Percentiles rank a stretch among this genome's conserved stretches.
These are phyloP conservation scores for Epinotia bilunana DNA, from an alignment of 2,888 invertebrate species.

Conservation along the genomic window DNA sequence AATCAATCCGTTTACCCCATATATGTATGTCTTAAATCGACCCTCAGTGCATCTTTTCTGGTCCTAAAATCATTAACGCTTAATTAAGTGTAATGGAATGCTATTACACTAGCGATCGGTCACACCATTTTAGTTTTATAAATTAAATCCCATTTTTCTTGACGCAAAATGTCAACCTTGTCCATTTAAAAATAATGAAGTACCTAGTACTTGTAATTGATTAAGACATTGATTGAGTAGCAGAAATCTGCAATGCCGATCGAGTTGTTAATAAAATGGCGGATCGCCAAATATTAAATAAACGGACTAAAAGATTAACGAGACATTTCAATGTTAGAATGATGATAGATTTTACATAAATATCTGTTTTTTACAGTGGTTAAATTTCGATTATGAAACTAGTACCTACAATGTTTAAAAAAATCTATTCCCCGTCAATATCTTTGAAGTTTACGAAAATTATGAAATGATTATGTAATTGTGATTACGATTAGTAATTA, in stretches of 20 bases:
- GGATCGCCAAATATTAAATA: conserved; percentile 30
- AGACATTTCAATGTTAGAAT: conserved; percentile 22
- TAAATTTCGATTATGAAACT: too few species aligned
- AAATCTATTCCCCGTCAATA: too few species aligned
- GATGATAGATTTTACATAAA: not conserved
- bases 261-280: conserved; percentile 29
- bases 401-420: too few species aligned
- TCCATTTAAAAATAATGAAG: conserved; percentile 27
- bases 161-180: conserved; percentile 24
- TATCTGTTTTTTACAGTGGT: too few species aligned
- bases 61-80: not conserved
- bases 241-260: conserved; percentile 37
- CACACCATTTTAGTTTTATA: not conserved
- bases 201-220: conserved; percentile 18
- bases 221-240: conserved; percentile 40
- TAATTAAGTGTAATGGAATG: too few species aligned
- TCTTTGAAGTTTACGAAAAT: too few species aligned
- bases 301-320: conserved; percentile 10
- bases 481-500: too few species aligned
- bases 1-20: too few species aligned
- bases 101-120: too few species aligned
- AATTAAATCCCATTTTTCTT: conserved; percentile 19
- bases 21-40: not conserved
- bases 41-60: not conserved
- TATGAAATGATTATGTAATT: too few species aligned